Evolutionary conservation across 2,888 invertebrate species (phyloP), one percentile per base, ranked within the genome.

Genomic region (Bimastos eiseni): DNA sequence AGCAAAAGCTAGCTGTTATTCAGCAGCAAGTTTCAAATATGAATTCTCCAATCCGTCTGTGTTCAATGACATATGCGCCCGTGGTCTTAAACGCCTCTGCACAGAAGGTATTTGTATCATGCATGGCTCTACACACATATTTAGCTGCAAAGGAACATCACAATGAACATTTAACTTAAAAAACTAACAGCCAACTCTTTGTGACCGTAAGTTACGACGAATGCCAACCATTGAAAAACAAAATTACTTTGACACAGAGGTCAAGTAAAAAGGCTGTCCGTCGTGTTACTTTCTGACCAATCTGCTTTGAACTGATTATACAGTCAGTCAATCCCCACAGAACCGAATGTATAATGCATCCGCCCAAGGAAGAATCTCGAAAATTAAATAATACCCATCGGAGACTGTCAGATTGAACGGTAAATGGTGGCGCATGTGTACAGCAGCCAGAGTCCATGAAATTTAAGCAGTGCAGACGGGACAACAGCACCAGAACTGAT

Each of bases 401-500:
- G 70, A 70, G 70, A 70, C 70, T 70, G 70, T 70, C 70, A 8
- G 70, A 17, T 70, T 70, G 70, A 30, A 30, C 70, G 11, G 70
- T 70, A 70, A 70, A 70, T n/a, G 70, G 70, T n/a, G 70, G 70
- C 70, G n/a, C 70, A 70, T 70, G n/a, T 70, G 70, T n/a, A 30
- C 70, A n/a, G 70, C 70, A n/a, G 70, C n/a, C 70, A 70, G 70
- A 70, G 70, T 70, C 70, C 70, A 70, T 70, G 70, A 70, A 70
- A 70, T 70, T n/a, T n/a, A 70, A 70, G 70, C 70, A 70, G 70
- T n/a, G 70, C 70, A 70, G 70, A n/a, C 30, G 30, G 30, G 30
- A 30, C n/a, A 70, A 30, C n/a, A n/a, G 70, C 30, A 70, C 70
- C 70, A 70, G 8, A 70, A n/a, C 70, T 70, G 70, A n/a, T 70